Evolutionary conservation across 2,888 invertebrate genomes (phyloP).

Genomic region (Drosophila emarginata): DNA sequence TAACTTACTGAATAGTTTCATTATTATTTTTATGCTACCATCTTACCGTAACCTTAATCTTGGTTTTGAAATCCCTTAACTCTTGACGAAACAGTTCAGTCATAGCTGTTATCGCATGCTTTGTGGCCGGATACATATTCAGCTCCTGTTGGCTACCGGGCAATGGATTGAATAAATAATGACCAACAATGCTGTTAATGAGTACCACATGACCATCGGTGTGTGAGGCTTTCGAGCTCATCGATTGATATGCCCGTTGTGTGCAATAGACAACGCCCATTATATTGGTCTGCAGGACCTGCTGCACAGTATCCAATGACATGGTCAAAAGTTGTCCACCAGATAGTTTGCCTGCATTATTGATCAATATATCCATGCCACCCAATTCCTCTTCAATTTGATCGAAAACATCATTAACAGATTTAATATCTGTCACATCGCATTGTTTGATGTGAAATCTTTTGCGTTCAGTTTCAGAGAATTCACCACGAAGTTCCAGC

Average conservation of each 20-base stretch:
- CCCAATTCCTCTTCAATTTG: conserved; percentile 83
- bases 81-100: conserved; percentile 79
- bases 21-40: no score
- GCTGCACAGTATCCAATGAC: conserved; percentile 52
- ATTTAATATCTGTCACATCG: conserved; percentile 83
- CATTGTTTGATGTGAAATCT: conserved; percentile 59
- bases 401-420: conserved; percentile 83
- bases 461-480: conserved; percentile 38
- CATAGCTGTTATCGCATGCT: conserved; percentile 78
- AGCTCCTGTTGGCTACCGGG: conserved; percentile 64
- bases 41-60: conserved; percentile 78
- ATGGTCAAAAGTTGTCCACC: conserved; percentile 62
- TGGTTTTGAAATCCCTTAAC: conserved; percentile 64
- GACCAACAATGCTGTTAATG: conserved; percentile 81
- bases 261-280: conserved; percentile 82
- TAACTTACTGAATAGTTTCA: no score
- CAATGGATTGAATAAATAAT: conserved; percentile 69
- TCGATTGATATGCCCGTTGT: conserved; percentile 82
- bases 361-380: conserved; percentile 84
- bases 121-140: conserved; percentile 79
- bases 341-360: conserved; percentile 84
- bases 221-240: conserved; percentile 78
- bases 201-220: conserved; percentile 82
- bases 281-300: conserved; percentile 83
- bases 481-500: conserved; percentile 48